Conservation (phyloP, 1,140 invertebrate genomes). For the Metaphire vulgaris region DNA sequence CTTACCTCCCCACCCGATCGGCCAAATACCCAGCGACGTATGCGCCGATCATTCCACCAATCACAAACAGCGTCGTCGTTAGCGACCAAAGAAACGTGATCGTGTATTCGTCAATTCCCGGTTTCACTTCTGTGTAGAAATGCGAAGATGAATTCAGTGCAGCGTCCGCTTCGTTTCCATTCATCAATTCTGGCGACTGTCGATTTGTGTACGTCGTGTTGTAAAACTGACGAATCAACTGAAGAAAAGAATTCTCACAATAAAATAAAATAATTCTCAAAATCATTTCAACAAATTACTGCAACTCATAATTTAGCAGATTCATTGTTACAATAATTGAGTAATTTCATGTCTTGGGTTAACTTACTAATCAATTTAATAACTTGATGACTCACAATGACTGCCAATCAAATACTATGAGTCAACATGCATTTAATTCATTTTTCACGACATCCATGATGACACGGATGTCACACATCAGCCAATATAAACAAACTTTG, state of each 20-base stretch:
- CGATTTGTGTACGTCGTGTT: slow-evolving; percentile 26
- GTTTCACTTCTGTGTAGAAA: not conserved
- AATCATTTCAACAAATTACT: not conserved
- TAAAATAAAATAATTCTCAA: not conserved
- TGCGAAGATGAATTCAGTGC: too few relatives aligned
- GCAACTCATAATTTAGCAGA: not conserved
- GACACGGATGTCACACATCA: too few relatives aligned
- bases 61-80: slow-evolving; percentile 76
- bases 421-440: too few relatives aligned
- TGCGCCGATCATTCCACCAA: slow-evolving; percentile 85
- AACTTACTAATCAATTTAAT: too few relatives aligned
- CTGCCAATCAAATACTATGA: not conserved
- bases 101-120: not conserved
- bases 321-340: not conserved
- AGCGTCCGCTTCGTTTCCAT: not conserved
- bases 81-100: slow-evolving; percentile 54
- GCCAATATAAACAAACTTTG: too few relatives aligned
- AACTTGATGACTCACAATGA: not conserved
- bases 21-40: slow-evolving; percentile 67
- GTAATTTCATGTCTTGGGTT: not conserved
- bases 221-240: slow-evolving; percentile 27
- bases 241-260: slow-evolving; percentile 27
- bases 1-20: slow-evolving; percentile 68
- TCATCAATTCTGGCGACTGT: not conserved
- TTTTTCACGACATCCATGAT: too few relatives aligned